Base-by-base conservation (phyloP, 1,140 invertebrate genomes). In the Heliconius nattereri region DNA sequence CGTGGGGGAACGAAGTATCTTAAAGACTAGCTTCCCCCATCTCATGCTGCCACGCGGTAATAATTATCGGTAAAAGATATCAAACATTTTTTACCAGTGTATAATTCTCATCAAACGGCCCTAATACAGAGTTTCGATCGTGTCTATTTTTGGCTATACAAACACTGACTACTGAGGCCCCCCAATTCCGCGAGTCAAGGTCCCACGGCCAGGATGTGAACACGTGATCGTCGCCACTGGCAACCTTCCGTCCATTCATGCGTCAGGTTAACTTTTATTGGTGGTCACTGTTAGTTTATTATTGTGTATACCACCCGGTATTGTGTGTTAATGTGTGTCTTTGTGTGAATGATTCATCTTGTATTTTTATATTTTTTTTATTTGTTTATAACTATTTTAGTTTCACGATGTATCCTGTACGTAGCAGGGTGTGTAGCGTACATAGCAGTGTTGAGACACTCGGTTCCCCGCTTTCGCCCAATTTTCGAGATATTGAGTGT, bases 221-320 rank as follows among this genome's bases (percentile, higher is more conserved):
- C 84, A 82, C 71, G 75, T 71, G 79, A 79, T 76, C 57, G 20
- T 80, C 45, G 52, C 20, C 29, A 72, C 78, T 84, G 82, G 66
- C 81, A 85, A 75, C 83, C 86, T 86, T 90, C 88, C 88, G 86
- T 85, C 87, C 87, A 88, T 88, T 90, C 83, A 86, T 86, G 78
- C 84, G 81, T 80, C 78, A 76, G 71, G 45, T 80, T 78, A 76
- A 70, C 60, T 66, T 26, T 13, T 26, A 57, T 57, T 60, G 29
- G 54, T 71, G 23, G 66, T 52, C 76, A 75, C 72, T 45, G 79
- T 75, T 45, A 73, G 54, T 57, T n/a, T n/a, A 57, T 57, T 57
- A 52, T 52, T 52, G 40, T 6, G 20, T n/a, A n/a, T 54, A 54
- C 6, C 5, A 54, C 6, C 5, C 20, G 20, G 76, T 80, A 80